Evolutionary conservation across 2,113 vertebrate species (phyloP).

Genomic region (Catharus bicknelli): DNA sequence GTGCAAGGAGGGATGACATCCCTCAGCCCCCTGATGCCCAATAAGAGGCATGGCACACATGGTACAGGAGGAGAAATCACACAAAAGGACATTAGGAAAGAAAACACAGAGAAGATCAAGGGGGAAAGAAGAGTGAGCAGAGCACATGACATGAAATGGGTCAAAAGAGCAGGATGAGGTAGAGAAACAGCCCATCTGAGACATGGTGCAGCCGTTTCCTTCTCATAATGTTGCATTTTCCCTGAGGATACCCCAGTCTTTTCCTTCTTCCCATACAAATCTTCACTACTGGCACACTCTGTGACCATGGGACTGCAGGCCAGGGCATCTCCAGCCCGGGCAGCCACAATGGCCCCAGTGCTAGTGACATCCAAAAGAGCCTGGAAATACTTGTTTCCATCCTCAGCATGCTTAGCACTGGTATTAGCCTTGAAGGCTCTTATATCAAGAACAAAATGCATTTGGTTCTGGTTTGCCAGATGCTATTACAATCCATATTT

Average conservation of each 20-base stretch:
- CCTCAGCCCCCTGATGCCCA: neutral
- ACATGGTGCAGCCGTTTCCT: neutral
- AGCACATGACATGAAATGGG: neutral
- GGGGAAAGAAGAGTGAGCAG: fast-evolving
- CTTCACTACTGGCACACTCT: neutral
- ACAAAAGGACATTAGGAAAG: neutral
- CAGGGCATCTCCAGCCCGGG: neutral
- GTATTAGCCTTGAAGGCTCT: neutral
- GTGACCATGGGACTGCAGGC: neutral
- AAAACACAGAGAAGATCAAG: neutral
- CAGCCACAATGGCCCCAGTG: neutral
- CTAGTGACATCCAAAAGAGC: neutral
- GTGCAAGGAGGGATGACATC: neutral
- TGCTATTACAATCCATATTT: neutral
- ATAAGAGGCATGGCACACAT: neutral
- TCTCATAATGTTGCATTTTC: neutral
- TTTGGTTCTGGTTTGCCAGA: neutral
- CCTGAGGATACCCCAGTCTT: neutral
- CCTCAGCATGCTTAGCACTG: neutral
- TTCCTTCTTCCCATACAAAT: neutral
- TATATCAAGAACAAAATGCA: fast-evolving
- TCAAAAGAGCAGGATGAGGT: neutral
- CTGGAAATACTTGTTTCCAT: neutral
- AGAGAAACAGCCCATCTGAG: neutral
- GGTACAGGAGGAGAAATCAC: neutral